Evolutionary conservation across 2,888 invertebrate genomes (phyloP).

Genomic region (Sesamia inferens): DNA sequence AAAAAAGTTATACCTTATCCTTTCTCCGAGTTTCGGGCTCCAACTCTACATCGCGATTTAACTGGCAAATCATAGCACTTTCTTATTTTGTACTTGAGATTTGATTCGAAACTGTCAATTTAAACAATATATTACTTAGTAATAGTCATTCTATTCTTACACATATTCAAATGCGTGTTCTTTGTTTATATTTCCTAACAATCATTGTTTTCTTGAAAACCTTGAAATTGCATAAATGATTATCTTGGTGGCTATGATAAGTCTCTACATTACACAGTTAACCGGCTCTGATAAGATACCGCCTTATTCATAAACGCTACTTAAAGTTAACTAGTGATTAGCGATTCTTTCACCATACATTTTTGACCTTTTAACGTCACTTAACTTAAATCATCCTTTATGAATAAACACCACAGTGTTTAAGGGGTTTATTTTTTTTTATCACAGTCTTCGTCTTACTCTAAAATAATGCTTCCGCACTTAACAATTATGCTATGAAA

Average conservation of each 20-base stretch:
- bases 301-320: too few relatives aligned
- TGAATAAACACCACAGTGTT: too few relatives aligned
- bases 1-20: neutral
- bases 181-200: constrained; percentile 6
- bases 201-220: constrained; percentile 10
- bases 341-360: too few relatives aligned
- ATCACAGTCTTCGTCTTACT: too few relatives aligned
- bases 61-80: too few relatives aligned
- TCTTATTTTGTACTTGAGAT: neutral
- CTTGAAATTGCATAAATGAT: neutral
- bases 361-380: too few relatives aligned
- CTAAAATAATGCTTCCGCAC: too few relatives aligned
- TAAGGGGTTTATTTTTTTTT: too few relatives aligned
- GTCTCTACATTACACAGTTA: constrained; percentile 5
- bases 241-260: constrained; percentile 23
- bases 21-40: neutral
- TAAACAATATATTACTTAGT: neutral
- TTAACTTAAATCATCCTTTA: too few relatives aligned
- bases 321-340: too few relatives aligned
- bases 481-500: too few relatives aligned
- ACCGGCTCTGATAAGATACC: constrained; percentile 7
- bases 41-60: neutral
- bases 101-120: neutral
- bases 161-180: constrained; percentile 10
- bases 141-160: neutral